Evolutionary conservation across 1,140 invertebrate species (phyloP), one percentile per base, ranked within the genome.

Genomic region (Drosophila funebris): DNA sequence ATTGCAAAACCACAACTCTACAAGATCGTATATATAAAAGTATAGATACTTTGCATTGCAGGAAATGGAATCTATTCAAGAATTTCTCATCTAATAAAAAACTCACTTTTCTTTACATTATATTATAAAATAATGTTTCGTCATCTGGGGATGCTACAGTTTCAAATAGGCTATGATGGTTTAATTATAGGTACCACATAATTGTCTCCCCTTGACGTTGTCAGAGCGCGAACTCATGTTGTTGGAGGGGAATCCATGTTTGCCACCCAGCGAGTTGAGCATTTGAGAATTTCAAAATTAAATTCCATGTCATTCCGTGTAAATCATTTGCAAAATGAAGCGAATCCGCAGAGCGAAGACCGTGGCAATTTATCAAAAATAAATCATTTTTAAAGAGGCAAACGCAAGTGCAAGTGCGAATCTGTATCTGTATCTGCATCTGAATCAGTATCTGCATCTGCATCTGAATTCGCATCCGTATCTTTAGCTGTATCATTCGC

Each of bases 281-380:
- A 89, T 85, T 87, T 81, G 83, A 81, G 80, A 82, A 89, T 90
- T 90, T 88, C 75, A 56, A 90, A 90, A 90, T 90, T 90, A 90
- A 90, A 90, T 82, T 90, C 75, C 87, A 57, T 90, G 85, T 90
- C 85, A 87, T 79, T 82, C 69, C 77, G 78, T 90, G 85, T 90
- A 90, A 90, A 90, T 90, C 81, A 90, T 90, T 90, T 87, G 75
- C 85, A 69, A 87, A 87, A 81, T 87, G 74, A 85, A 68, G 57
- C 64, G 74, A 39, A 48, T 53, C 61, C 67, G 60, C 50, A 68
- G 27, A 57, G 69, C 83, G 56, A 67, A 54, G 67, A 69, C 84
- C 72, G 58, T 62, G 73, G 74, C 69, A 85, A 90, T 90, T 90
- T 90, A 90, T 90, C 90, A 90, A 91, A 90, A 90, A 90, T 90